Evolutionary conservation across 2,888 invertebrate genomes (phyloP).

Genomic region (Perdita meconis): DNA sequence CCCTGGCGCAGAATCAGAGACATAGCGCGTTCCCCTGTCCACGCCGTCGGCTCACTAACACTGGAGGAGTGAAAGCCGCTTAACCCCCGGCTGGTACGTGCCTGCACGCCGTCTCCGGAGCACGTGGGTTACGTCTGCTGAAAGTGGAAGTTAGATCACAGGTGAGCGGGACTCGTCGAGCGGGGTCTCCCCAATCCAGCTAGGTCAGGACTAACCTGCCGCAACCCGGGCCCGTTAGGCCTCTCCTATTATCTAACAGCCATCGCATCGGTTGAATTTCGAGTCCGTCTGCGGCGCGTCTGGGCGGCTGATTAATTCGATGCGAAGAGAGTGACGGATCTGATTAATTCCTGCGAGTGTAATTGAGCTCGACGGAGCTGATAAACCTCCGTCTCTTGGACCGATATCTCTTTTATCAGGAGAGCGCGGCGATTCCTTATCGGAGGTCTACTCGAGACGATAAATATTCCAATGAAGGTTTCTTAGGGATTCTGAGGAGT

Average conservation of each 20-base stretch:
- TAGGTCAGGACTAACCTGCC: constrained; percentile 53
- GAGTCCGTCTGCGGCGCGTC: too few relatives aligned
- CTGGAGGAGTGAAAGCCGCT: constrained; percentile 75
- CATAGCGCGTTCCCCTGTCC: constrained; percentile 57
- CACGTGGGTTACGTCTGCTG: constrained; percentile 65
- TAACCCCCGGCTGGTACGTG: constrained; percentile 48
- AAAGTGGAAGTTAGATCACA: constrained; percentile 62
- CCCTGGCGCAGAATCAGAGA: constrained; percentile 61
- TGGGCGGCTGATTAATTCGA: not conserved
- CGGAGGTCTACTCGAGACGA: not conserved
- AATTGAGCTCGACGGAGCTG: too few relatives aligned
- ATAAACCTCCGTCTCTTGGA: too few relatives aligned
- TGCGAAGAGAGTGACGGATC: not conserved
- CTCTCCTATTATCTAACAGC: constrained; percentile 12
- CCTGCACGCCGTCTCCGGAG: constrained; percentile 30
- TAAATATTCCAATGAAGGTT: not conserved
- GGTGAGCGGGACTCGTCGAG: constrained; percentile 55
- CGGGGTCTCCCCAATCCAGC: constrained; percentile 51
- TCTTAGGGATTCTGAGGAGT: too few relatives aligned
- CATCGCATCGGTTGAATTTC: not conserved
- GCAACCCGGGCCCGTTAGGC: constrained; percentile 32
- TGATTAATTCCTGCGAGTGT: not conserved
- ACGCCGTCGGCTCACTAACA: constrained; percentile 68
- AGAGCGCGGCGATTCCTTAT: constrained; percentile 3
- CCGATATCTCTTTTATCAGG: too few relatives aligned